Percentiles rank a stretch among this genome's conserved stretches.
Conservation (phyloP, 2,113 vertebrate genomes). For the Sinocyclocheilus anophthalmus region DNA sequence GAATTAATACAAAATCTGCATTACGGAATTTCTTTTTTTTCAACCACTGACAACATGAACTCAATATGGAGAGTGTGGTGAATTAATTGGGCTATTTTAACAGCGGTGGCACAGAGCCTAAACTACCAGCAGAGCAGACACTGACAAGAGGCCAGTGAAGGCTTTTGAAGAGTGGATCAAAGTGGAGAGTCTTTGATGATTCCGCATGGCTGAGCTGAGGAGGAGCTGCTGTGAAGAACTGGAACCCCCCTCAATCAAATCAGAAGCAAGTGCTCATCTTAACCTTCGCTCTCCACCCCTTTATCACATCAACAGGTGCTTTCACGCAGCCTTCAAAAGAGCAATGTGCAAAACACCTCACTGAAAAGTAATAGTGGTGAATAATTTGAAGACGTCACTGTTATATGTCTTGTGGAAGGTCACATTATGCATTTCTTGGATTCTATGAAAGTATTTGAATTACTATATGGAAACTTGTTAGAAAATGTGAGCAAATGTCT, state of each 20-base stretch:
- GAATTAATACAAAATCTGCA: neutral
- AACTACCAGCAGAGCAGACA: constrained; percentile 47
- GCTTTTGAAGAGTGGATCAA: constrained; percentile 61
- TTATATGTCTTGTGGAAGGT: neutral
- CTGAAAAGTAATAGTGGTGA: constrained; percentile 16
- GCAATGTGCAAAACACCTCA: neutral
- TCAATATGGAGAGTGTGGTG: constrained; percentile 38
- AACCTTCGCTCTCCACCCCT: constrained; percentile 22
- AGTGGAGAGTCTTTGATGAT: constrained; percentile 54
- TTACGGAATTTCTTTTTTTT: neutral
- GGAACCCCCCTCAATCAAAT: constrained; percentile 38
- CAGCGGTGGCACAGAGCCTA: constrained; percentile 44
- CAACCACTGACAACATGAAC: neutral
- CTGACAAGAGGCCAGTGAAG: constrained; percentile 49
- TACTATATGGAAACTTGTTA: neutral
- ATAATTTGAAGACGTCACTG: neutral
- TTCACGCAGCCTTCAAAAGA: constrained; percentile 29
- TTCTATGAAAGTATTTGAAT: neutral
- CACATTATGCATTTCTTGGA: neutral
- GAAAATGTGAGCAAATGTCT: neutral
- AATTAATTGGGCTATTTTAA: constrained; percentile 48
- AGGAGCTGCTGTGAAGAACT: constrained; percentile 41
- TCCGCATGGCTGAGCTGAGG: constrained; percentile 35
- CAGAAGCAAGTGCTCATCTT: constrained; percentile 41
- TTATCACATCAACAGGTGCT: constrained; percentile 49